Evolutionary conservation across 2,888 invertebrate genomes (phyloP), one percentile per base, ranked within the genome.

Genomic region (Sturmia bella): DNA sequence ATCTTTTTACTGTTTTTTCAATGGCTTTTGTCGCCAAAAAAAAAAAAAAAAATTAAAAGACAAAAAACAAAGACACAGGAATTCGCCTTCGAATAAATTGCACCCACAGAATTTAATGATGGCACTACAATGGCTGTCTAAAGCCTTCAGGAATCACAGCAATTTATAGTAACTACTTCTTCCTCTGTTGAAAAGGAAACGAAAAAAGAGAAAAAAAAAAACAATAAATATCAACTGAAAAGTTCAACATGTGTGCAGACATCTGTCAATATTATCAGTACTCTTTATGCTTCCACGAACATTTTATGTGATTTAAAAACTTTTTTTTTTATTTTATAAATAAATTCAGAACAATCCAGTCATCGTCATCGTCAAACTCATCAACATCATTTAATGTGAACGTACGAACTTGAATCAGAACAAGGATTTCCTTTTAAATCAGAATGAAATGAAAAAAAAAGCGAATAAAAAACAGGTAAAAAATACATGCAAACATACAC

Each of bases 351-450:
- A 63, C 7, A 54, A 73, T n/a, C 9, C 50, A 66, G 59, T 52
- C 17, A 39, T 27, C 56, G 21, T 50, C 73, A 19, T 21, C 27
- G 50, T 61, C 43, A 45, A 17, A 6, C 63, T 37, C 77, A 70
- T 39, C 72, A 66, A 56, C 37, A 57, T 54, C 69, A 74, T 70
- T 78, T 68, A 74, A 82, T 61, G 52, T 74, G 74, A 82, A 82
- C 45, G 82, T 76, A 59, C 72, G 66, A 80, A 80, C 80, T 80
- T 76, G 80, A 76, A 41, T 66, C 57, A 64, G 32, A 72, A 74
- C 74, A 82, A 63, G 74, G 74, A 74, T 78, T 82, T 80, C 80
- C 80, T 80, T 82, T 82, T 82, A 74, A 48, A 45, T 19, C 32
- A 48, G 1, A 50, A 17, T n/a, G 24, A 56, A 41, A 48, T 27